phyloP scores from a whole-genome alignment of 2,797 vertebrate genomes.

The Microctenopoma stevenorrisi region DNA sequence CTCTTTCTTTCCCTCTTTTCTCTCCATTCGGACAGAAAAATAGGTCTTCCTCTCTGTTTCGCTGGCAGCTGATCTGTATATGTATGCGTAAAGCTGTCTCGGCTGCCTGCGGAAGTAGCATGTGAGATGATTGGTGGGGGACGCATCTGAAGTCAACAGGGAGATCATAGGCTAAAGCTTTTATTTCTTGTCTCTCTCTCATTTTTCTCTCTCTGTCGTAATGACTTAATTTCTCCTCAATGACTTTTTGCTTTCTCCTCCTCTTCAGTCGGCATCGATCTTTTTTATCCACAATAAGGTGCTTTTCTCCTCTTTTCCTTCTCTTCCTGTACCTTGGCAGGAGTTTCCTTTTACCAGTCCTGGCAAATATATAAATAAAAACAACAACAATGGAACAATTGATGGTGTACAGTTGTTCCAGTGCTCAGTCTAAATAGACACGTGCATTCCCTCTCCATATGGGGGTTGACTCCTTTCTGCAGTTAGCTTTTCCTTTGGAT shows the following conservation, averaged over 20 bases:
- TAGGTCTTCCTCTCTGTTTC: constrained; percentile 67
- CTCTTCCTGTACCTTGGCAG: constrained; percentile 7
- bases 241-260: constrained; percentile 33
- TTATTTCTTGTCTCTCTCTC: constrained; percentile 52
- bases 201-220: constrained; percentile 46
- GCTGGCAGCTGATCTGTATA: constrained; percentile 67
- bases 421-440: constrained; percentile 52
- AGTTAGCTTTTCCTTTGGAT: constrained; percentile 60
- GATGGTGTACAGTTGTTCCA: constrained; percentile 72
- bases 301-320: constrained; percentile 24
- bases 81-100: constrained; percentile 47
- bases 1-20: constrained; percentile 53
- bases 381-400: constrained; percentile 71
- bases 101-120: constrained; percentile 52
- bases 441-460: constrained; percentile 42
- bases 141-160: constrained; percentile 70
- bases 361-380: constrained; percentile 49
- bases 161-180: constrained; percentile 66
- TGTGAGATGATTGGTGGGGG: constrained; percentile 63
- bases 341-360: constrained; percentile 64
- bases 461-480: constrained; percentile 47
- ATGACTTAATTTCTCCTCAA: constrained; percentile 56
- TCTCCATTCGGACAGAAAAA: constrained; percentile 65
- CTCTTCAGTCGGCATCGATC: constrained; percentile 26
- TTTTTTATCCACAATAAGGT: constrained; percentile 32